Evolutionary conservation across 2,888 invertebrate species (phyloP).

Genomic region (Thera obeliscata): DNA sequence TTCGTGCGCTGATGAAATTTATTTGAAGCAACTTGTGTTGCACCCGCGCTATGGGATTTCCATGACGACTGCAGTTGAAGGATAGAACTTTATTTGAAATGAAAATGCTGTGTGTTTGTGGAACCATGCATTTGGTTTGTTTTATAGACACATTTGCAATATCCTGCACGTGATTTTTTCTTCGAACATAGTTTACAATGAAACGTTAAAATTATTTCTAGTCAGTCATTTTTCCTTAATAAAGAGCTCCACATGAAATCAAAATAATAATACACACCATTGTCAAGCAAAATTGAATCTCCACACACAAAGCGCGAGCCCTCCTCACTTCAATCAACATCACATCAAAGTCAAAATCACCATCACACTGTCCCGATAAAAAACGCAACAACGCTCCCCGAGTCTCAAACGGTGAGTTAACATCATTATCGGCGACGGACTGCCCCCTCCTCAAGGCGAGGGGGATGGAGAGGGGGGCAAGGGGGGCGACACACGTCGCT

Average conservation of each 20-base stretch:
- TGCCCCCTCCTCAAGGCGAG: slow-evolving; percentile 43
- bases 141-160: background rate
- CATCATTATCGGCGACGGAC: slow-evolving; percentile 79
- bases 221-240: background rate
- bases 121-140: background rate
- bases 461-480: slow-evolving; percentile 41
- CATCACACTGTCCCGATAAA: slow-evolving; percentile 49
- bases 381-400: slow-evolving; percentile 75
- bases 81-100: slow-evolving; percentile 36
- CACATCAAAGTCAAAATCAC: slow-evolving; percentile 48
- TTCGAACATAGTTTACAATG: too few species aligned
- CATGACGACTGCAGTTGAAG: slow-evolving; percentile 45
- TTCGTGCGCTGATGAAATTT: slow-evolving; percentile 78
- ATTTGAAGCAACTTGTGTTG: slow-evolving; percentile 73
- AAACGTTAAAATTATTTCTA: background rate
- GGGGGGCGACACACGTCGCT: slow-evolving; percentile 80
- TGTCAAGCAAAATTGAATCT: slow-evolving; percentile 17
- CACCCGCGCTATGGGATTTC: slow-evolving; percentile 68
- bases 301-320: slow-evolving; percentile 18
- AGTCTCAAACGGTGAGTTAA: slow-evolving; percentile 79
- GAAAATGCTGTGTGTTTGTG: slow-evolving; percentile 23
- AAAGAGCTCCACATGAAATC: slow-evolving; percentile 4
- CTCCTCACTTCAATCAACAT: slow-evolving; percentile 42
- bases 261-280: slow-evolving; percentile 25
- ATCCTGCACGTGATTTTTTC: too few species aligned